Conservation (phyloP, 2,113 vertebrate species). For the Lophochroa leadbeateri region DNA sequence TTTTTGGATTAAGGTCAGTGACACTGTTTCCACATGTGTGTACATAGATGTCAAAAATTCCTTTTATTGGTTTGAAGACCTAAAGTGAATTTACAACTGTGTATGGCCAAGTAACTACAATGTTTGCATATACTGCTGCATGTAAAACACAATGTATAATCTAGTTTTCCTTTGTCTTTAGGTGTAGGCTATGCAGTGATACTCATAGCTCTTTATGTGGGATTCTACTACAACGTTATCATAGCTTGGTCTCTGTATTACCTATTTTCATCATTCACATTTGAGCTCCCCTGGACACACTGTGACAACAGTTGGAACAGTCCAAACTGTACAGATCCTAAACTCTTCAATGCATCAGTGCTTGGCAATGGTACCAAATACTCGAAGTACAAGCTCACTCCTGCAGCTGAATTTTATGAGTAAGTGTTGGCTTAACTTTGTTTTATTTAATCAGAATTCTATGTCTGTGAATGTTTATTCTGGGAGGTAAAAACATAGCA, state of each 20-base stretch:
- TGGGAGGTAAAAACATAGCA: background rate
- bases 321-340: constrained; percentile 87
- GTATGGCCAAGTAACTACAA: background rate
- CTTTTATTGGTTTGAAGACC: background rate
- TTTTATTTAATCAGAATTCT: background rate
- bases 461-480: background rate
- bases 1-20: background rate
- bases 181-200: constrained; percentile 98
- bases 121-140: background rate
- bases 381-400: constrained; percentile 92
- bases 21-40: background rate
- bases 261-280: constrained; percentile 92
- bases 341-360: constrained; percentile 80
- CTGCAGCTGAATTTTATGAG: constrained; percentile 97
- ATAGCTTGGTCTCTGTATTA: constrained; percentile 99
- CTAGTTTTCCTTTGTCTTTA: constrained; percentile 61
- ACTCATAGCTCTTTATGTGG: constrained; percentile 95
- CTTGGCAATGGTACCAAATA: constrained; percentile 86
- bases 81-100: background rate
- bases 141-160: background rate
- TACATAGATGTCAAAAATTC: background rate
- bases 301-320: constrained; percentile 94
- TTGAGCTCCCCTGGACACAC: constrained; percentile 88
- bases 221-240: constrained; percentile 99
- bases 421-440: constrained; percentile 77